Base-by-base conservation (phyloP, 1,140 invertebrate genomes). In the Heliconius hewitsoni region DNA sequence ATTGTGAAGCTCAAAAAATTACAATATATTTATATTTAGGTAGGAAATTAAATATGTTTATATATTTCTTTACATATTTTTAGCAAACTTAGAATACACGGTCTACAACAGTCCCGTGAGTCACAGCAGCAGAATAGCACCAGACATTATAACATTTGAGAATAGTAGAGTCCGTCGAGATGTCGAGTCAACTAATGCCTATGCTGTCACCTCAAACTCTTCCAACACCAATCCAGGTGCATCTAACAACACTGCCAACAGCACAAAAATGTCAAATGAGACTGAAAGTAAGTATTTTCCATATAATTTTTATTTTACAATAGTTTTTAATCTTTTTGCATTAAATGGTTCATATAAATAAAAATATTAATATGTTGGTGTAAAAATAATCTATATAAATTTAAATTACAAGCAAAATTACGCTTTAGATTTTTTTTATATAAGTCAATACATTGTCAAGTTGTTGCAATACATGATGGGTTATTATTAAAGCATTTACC, bases 111-210 rank as follows among this genome's bases (percentile, higher is more conserved):
- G 71, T n/a, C 74, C 72, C 11, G 46, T 77, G 8, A 79, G 70
- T 57, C 70, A 74, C 8, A 74, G 55, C 46, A 73, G 34, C 6
- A 66, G 27, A 66, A 23, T 66, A 42, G 78, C 70, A 19, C 81
- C 81, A 34, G 76, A 83, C 18, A 77, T 88, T 60, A 71, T 84
- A n/a, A 55, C 82, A 13, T 71, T 80, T 72, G 77, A 80, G n/a
- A 81, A 82, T 71, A 74, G 57, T 19, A 79, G 85, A 19, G 37
- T 80, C 46, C 80, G 83, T 9, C 81, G 85, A 16, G 84, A 84
- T 57, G 60, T 46, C 27, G 60, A 79, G n/a, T 13, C 55, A 1
- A 71, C 23, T 18, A 13, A n/a, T 66, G 37, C 79, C 18, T 46
- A 66, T 11, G 37, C 73, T 11, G 37, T 71, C 30, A 8, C 78